Evolutionary conservation across 1,140 invertebrate genomes (phyloP), one percentile per base, ranked within the genome.

Genomic region (Ganaspis sp.): DNA sequence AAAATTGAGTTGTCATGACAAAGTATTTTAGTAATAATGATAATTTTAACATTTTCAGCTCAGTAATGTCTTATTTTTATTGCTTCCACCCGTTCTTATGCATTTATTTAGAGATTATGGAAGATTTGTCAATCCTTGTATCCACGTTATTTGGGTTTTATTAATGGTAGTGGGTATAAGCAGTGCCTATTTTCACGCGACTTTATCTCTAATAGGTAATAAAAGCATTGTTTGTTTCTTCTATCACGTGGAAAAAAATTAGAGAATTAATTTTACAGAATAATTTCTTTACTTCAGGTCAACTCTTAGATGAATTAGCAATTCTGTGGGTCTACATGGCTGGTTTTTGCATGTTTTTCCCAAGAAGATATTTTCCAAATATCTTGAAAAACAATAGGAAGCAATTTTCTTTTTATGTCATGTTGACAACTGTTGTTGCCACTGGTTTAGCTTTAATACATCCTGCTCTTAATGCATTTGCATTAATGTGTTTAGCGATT

Each of bases 151-250:
- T 21, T 97, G 95, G 95, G 89, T 94, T 6, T 89, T 96, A 72
- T 85, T 96, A 40, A 95, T 96, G 89, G 92, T 96, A 49, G 95
- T 96, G 69, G 95, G 95, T n/a, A 82, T 96, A 0, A 94, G 94
- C 75, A 96, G 95, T 19, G 95, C 95, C 70, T 96, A 96, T 86
- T 96, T 96, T 86, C 96, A 96, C 91, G 95, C 95, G 26, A 96
- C 96, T 3, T 90, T 97, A 4, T 96, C 95, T 83, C 91, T 96
- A 81, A 93, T 96, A 81, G 96, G 94, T 93, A 89, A 92, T 88
- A 79, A 78, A 38, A 38, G n/a, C 42, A 38, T 38, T 21, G 9
- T 29, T 73, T 64, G 23, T 42, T 45, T 21, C 58, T 74, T 64
- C 53, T 23, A 40, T 19, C 17, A 3, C n/a, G 15, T 53, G 37